Evolutionary conservation across 1,140 invertebrate species (phyloP).

Genomic region (Cydia pomonella): DNA sequence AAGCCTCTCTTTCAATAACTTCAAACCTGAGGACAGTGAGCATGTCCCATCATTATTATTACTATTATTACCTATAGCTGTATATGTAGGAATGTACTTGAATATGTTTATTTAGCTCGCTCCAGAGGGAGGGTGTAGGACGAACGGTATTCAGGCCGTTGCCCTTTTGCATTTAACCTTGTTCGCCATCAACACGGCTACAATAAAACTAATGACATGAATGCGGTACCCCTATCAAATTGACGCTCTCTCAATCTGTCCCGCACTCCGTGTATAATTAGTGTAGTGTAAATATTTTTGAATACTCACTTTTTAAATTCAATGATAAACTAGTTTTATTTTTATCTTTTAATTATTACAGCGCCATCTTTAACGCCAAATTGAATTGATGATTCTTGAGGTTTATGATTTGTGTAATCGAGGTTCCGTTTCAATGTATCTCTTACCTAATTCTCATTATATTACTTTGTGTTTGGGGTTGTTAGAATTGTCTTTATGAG

Average conservation of each 20-base stretch:
- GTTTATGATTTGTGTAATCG: no score
- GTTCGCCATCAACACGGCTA: conserved; percentile 41
- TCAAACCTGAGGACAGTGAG: no score
- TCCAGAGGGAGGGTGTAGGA: conserved; percentile 53
- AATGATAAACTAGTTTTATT: no score
- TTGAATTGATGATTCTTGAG: no score
- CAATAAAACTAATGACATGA: conserved; percentile 40
- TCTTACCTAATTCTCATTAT: no score
- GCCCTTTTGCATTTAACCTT: conserved; percentile 58
- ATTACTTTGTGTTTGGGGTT: no score
- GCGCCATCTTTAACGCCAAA: no score
- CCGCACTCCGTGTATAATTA: conserved; percentile 17
- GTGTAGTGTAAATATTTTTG: not conserved
- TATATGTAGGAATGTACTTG: not conserved
- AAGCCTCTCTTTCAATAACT: no score
- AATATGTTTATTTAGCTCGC: conserved; percentile 30
- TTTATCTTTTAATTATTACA: no score
- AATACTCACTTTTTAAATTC: not conserved
- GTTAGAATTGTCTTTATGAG: no score
- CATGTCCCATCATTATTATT: not conserved
- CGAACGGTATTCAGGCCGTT: conserved; percentile 55
- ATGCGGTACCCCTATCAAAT: conserved; percentile 27
- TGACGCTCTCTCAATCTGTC: conserved; percentile 1
- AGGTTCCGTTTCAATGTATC: no score
- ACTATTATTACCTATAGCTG: not conserved